phyloP scores from a whole-genome alignment of 2,113 vertebrate species.

The Orthonyx spaldingii region DNA sequence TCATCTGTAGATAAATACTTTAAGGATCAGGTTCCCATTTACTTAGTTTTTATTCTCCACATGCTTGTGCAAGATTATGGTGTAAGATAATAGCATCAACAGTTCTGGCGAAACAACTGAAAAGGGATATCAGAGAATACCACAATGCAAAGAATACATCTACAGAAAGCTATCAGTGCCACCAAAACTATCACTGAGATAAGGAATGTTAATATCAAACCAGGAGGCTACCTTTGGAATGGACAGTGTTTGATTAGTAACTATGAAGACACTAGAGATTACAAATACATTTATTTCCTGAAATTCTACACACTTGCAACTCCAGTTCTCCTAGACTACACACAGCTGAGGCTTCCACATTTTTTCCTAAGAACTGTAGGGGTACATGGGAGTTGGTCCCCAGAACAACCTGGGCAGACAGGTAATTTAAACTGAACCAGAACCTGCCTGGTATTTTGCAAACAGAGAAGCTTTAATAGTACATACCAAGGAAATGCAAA shows the following conservation, averaged over 20 bases:
- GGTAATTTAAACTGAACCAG: background rate
- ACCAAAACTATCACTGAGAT: background rate
- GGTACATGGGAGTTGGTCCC: background rate
- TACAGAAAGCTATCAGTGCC: background rate
- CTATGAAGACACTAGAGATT: background rate
- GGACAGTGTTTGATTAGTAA: background rate
- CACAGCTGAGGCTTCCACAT: background rate
- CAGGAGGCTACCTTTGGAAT: background rate
- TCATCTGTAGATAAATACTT: background rate
- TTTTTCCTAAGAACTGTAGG: background rate
- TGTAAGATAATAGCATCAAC: background rate
- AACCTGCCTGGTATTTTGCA: background rate
- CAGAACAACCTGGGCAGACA: background rate
- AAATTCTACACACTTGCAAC: background rate
- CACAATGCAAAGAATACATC: background rate
- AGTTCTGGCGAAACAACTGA: background rate
- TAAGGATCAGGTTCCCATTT: background rate
- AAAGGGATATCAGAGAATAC: background rate
- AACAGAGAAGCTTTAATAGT: background rate
- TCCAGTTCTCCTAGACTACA: background rate
- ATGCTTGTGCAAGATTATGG: background rate
- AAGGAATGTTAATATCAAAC: background rate
- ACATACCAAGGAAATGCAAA: background rate
- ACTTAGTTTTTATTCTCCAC: background rate
- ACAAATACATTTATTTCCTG: background rate